A percentile compares a stretch with the other conserved stretches of the same genome.
These are phyloP conservation scores for Philereme vetulata DNA, from an alignment of 2,888 invertebrate genomes.

Conservation along the genomic window DNA sequence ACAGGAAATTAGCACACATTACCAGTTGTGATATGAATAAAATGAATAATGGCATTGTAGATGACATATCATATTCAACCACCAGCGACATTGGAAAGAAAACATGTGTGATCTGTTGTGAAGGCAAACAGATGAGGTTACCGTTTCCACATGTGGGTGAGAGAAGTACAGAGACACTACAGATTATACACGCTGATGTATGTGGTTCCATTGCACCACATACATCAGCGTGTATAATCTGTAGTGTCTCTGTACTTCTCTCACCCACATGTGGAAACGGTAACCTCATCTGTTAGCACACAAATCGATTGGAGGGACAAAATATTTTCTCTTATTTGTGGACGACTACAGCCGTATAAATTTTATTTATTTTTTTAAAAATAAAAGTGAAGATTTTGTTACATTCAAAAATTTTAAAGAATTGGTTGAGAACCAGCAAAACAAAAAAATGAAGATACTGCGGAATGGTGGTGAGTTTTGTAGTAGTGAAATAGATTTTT, in stretches of 20 bases:
- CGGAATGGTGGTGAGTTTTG: constrained; percentile 29
- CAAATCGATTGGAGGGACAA: constrained; percentile 16
- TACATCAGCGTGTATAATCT: too few species aligned
- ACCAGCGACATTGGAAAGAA: too few species aligned
- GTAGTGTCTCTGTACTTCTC: too few species aligned
- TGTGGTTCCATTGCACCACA: constrained; percentile 18
- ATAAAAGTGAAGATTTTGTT: constrained; percentile 28
- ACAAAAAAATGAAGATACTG: constrained; percentile 31
- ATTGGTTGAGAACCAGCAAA: constrained; percentile 32
- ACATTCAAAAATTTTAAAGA: constrained; percentile 33
- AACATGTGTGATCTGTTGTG: too few species aligned
- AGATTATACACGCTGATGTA: constrained; percentile 19
- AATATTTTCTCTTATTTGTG: constrained; percentile 23
- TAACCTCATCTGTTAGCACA: too few species aligned
- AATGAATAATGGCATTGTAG: constrained; percentile 27
- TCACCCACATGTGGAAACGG: too few species aligned
- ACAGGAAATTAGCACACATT: neutral
- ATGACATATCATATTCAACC: constrained; percentile 15
- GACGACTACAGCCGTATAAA: constrained; percentile 25
- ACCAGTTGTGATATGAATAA: constrained; percentile 33
- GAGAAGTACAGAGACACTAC: neutral
- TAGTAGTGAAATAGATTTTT: constrained; percentile 13
- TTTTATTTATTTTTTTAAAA: constrained; percentile 21
- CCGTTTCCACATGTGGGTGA: too few species aligned
- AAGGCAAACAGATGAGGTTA: constrained; percentile 24